Percentiles rank a stretch among this genome's conserved stretches.
Conservation (phyloP, 2,797 vertebrate genomes). For the Babyrousa celebensis region DNA sequence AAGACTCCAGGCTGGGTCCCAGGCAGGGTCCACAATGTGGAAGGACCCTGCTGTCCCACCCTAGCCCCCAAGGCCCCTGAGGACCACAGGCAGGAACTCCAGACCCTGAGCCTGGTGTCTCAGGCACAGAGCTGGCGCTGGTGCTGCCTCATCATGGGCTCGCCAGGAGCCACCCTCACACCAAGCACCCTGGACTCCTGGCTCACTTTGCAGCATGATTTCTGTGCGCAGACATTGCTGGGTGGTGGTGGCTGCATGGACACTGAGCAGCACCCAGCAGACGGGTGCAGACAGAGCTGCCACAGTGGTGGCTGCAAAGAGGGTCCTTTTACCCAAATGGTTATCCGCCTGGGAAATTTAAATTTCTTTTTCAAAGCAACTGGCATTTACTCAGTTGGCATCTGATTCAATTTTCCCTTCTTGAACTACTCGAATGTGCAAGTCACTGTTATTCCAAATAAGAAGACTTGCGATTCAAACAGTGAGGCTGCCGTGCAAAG, state of each 20-base stretch:
- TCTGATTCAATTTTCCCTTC: conserved; percentile 63
- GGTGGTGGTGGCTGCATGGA: rapidly evolving
- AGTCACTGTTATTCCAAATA: conserved; percentile 50
- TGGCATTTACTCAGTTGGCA: conserved; percentile 77
- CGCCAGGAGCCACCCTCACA: rapidly evolving
- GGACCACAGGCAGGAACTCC: neutral
- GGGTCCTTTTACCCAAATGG: neutral
- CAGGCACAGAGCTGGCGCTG: neutral
- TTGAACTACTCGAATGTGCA: neutral
- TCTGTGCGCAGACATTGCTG: rapidly evolving
- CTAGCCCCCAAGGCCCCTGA: rapidly evolving
- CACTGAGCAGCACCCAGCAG: rapidly evolving
- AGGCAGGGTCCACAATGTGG: rapidly evolving
- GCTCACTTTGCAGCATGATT: rapidly evolving
- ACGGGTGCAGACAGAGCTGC: rapidly evolving
- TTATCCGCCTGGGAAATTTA: neutral
- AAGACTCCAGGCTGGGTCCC: neutral
- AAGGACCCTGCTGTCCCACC: no score
- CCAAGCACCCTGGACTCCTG: neutral
- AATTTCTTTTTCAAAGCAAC: conserved; percentile 62
- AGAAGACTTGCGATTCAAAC: neutral
- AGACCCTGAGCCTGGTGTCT: neutral
- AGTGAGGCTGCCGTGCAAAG: rapidly evolving
- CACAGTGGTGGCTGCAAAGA: rapidly evolving
- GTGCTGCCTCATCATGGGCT: rapidly evolving